Evolutionary conservation across 2,113 vertebrate species (phyloP), one percentile per base, ranked within the genome.

Genomic region (Cyprinodon tularosa): DNA sequence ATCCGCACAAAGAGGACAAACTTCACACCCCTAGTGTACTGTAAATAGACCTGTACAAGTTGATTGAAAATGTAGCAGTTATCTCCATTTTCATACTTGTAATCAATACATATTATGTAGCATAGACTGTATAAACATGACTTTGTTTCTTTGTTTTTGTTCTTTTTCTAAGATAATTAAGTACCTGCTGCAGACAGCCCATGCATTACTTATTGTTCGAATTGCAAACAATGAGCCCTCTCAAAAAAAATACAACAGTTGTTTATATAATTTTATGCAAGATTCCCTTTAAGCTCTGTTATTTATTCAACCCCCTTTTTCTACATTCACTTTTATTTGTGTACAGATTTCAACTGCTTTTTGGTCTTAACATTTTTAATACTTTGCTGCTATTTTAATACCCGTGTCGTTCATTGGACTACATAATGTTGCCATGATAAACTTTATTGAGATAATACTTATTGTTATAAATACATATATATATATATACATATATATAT

Each of bases 81-180:
- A 91, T 94, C 94, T 93, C 92, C 94, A 95, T 93, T 93, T 94
- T 95, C 93, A 94, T 95, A 94, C 90, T 93, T 94, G 91, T 95
- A 94, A 93, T 93, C 90, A 89, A 92, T 91, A 94, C 93, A 93
- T 94, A 93, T 94, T 91, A 93, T 95, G 93, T 95, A 95, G 93
- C 94, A 95, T 94, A 94, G 84, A 90, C 89, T 94, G 93, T 94
- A 95, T 88, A 93, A 94, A 94, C 86, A 88, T 92, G 85, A 92
- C 89, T 93, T 92, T 92, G 86, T 89, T 92, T 85, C 87, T 86
- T 90, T 89, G 83, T 93, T 93, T 93, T 90, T 29, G 29, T 38
- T 53, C n/a, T 61, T 44, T 71, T 91, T 90, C 84, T 90, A 93
- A 91, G 92, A 88, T 86, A 90, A 91, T 88, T 87, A 89, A 90